Conservation (phyloP, 1,140 invertebrate genomes). For the Papilio polyxenes region DNA sequence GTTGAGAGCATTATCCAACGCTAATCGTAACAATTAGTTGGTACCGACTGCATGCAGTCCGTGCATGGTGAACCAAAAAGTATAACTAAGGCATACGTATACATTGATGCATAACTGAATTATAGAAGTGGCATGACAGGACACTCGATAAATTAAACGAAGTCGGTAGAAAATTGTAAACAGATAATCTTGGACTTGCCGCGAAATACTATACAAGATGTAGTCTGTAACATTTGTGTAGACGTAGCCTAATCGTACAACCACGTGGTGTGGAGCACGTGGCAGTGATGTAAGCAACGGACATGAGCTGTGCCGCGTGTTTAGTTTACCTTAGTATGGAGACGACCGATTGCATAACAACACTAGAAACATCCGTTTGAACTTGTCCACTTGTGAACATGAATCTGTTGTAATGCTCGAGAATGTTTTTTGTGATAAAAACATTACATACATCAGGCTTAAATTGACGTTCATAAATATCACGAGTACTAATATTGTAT, state of each 20-base stretch:
- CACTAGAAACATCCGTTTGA: not conserved
- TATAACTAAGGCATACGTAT: too few species aligned
- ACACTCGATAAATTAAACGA: too few species aligned
- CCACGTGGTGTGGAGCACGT: slow-evolving; percentile 7
- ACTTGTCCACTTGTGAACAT: not conserved
- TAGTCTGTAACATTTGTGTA: not conserved
- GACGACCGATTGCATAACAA: not conserved
- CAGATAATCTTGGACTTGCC: not conserved
- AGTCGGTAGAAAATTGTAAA: too few species aligned
- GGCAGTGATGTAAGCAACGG: not conserved
- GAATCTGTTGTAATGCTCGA: not conserved
- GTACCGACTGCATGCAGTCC: too few species aligned
- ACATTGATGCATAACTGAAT: too few species aligned
- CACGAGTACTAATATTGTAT: too few species aligned
- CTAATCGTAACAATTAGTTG: too few species aligned
- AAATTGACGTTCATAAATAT: too few species aligned
- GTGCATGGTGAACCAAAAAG: too few species aligned
- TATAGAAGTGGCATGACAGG: too few species aligned
- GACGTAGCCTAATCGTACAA: not conserved
- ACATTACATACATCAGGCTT: too few species aligned
- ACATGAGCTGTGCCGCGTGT: slow-evolving; percentile 3
- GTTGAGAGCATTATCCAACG: too few species aligned
- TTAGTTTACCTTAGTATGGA: not conserved
- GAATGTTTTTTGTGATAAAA: not conserved
- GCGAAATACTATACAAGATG: not conserved